Base-by-base conservation (phyloP, 2,888 invertebrate species). In the Latrodectus elegans region DNA sequence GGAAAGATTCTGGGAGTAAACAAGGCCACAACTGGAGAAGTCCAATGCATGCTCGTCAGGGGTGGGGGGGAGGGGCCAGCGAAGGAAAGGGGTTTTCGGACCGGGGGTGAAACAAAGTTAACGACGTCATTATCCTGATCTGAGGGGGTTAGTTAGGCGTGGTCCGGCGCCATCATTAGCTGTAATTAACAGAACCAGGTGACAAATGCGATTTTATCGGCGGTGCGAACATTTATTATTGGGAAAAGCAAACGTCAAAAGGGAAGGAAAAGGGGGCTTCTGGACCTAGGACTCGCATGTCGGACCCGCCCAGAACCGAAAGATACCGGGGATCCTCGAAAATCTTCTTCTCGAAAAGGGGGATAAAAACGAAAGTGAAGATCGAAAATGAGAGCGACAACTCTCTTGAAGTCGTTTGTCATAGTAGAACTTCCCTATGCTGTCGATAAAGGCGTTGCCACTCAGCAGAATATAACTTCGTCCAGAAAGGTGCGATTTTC, bases 151-250 rank as follows among this genome's bases (percentile, higher is more conserved):
- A 77, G 71, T 51, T 79, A 83, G 83, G 84, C 88, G 88, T 79
- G 22, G 76, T 55, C 88, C 79, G 52, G 80, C 76, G 79, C 84
- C 75, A 72, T 88, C 88, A 88, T 88, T 88, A 88, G 84, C 88
- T 80, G 84, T 88, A 88, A 88, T 88, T 88, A 88, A 84, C 88
- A 88, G 82, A 78, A 65, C 75, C 83, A 88, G 83, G 88, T 88
- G 88, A 88, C 88, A 88, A 88, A 88, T 88, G 88, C 76, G 84
- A 80, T 78, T 84, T 84, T 88, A 81, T 84, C 88, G 74, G 53
- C 78, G 55, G 73, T 72, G 26, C 72, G 83, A 81, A 83, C 83
- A 88, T 82, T 88, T 88, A 87, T 87, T 82, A 85, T 67, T 51
- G 53, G 75, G 64, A 68, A 38, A 72, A 77, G 84, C 84, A 78